Evolutionary conservation across 2,113 vertebrate species (phyloP).

Genomic region (Pampusana beccarii): DNA sequence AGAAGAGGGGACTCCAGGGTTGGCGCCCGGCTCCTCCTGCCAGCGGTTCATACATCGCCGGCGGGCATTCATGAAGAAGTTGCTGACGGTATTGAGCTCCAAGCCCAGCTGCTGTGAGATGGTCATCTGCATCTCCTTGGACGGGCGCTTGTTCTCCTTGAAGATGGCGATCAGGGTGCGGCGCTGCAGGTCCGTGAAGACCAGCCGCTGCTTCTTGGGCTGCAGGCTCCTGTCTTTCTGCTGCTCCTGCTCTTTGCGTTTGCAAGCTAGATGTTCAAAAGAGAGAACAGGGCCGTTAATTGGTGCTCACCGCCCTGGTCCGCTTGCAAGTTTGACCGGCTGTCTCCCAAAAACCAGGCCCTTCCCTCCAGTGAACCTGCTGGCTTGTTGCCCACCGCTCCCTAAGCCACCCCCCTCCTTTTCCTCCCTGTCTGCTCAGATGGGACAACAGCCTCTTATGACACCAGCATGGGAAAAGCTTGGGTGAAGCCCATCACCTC

Average conservation of each 20-base stretch:
- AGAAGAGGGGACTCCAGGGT: conserved; percentile 85
- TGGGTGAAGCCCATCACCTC: neutral
- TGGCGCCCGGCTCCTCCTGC: conserved; percentile 89
- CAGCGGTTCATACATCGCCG: conserved; percentile 96
- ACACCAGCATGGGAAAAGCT: neutral
- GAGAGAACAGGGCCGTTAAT: conserved; percentile 37
- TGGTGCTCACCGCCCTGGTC: neutral
- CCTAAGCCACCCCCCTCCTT: neutral
- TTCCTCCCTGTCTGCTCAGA: neutral
- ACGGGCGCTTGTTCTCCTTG: conserved; percentile 98
- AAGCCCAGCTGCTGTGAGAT: conserved; percentile 98
- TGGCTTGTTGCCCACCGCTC: neutral
- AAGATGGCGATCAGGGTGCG: conserved; percentile 98
- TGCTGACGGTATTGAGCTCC: conserved; percentile 98
- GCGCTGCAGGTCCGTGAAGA: conserved; percentile 98
- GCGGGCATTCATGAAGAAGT: conserved; percentile 99
- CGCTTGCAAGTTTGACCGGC: neutral
- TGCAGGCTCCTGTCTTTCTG: conserved; percentile 93
- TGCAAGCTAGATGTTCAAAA: conserved; percentile 84
- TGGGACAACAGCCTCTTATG: neutral
- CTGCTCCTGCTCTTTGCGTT: conserved; percentile 97
- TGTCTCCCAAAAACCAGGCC: neutral
- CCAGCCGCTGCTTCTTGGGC: conserved; percentile 96
- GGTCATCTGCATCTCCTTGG: conserved; percentile 98
- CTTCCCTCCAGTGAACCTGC: neutral